phyloP scores from a whole-genome alignment of 2,797 vertebrate species.

The Megalops cyprinoides region DNA sequence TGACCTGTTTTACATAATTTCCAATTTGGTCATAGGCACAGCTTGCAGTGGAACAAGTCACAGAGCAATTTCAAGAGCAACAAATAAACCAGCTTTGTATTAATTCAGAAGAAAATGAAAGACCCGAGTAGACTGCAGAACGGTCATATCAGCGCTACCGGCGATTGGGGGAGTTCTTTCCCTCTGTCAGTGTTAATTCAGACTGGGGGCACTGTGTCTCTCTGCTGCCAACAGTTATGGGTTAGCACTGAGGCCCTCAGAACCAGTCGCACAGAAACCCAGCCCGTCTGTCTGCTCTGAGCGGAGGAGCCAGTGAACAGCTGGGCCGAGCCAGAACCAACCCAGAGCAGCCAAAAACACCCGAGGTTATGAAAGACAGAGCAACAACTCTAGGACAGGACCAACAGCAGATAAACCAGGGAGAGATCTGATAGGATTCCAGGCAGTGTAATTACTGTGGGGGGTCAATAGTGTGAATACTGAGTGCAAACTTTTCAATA shows the following conservation, averaged over 20 bases:
- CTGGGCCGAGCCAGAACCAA: constrained; percentile 40
- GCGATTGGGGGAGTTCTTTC: background rate
- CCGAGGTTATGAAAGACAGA: constrained; percentile 51
- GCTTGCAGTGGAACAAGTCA: constrained; percentile 28
- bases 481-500: background rate
- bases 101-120: constrained; percentile 31
- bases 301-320: background rate
- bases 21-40: constrained; percentile 24
- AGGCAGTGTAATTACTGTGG: background rate
- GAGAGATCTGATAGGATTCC: background rate
- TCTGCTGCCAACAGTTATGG: background rate
- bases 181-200: background rate
- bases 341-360: constrained; percentile 58
- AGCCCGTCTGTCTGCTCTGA: background rate
- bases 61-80: constrained; percentile 26
- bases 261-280: background rate
- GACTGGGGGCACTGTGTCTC: background rate
- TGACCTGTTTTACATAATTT: constrained; percentile 32
- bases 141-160: background rate
- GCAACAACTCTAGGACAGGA: too few species aligned
- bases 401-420: too few species aligned
- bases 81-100: constrained; percentile 28
- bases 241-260: background rate
- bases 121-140: constrained; percentile 23
- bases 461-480: background rate